A percentile compares a stretch with the other conserved stretches of the same genome.
Evolutionary conservation across 2,113 vertebrate genomes (phyloP).

Genomic region (Spilogale gracilis): DNA sequence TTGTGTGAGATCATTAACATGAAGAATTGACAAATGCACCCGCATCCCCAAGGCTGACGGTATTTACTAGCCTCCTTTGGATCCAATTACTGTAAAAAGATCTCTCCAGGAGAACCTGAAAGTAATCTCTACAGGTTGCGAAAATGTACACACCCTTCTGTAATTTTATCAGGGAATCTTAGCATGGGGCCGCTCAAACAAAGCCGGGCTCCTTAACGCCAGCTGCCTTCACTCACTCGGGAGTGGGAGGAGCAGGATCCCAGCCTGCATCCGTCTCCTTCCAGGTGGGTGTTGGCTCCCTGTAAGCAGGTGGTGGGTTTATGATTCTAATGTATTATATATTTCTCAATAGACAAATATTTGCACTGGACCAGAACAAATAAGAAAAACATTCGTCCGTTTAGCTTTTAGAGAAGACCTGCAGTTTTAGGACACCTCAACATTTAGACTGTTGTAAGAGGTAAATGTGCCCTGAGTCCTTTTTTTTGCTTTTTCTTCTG

Average conservation of each 20-base stretch:
- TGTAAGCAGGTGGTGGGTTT: slow-evolving; percentile 88
- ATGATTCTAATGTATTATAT: slow-evolving; percentile 74
- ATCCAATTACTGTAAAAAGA: not conserved
- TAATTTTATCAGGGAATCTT: slow-evolving; percentile 81
- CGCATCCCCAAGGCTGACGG: not conserved
- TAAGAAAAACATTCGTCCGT: slow-evolving; percentile 70
- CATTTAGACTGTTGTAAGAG: slow-evolving; percentile 71
- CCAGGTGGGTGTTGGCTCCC: slow-evolving; percentile 84
- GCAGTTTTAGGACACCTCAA: slow-evolving; percentile 88
- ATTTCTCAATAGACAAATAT: slow-evolving; percentile 89
- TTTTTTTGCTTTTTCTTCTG: not conserved
- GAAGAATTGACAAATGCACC: not conserved
- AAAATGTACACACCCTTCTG: slow-evolving; percentile 70
- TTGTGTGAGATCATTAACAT: not conserved
- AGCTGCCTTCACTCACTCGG: slow-evolving; percentile 64
- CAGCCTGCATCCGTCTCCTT: slow-evolving; percentile 84
- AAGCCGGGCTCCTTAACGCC: slow-evolving; percentile 68
- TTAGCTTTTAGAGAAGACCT: slow-evolving; percentile 79
- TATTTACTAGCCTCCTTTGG: not conserved
- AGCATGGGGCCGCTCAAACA: slow-evolving; percentile 83
- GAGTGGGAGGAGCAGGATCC: slow-evolving; percentile 87
- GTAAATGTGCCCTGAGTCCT: not conserved
- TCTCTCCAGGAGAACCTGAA: slow-evolving; percentile 39
- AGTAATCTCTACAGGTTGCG: slow-evolving; percentile 58
- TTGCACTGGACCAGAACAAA: slow-evolving; percentile 87